phyloP scores from a whole-genome alignment of 2,797 vertebrate species.

The Streptopelia turtur region DNA sequence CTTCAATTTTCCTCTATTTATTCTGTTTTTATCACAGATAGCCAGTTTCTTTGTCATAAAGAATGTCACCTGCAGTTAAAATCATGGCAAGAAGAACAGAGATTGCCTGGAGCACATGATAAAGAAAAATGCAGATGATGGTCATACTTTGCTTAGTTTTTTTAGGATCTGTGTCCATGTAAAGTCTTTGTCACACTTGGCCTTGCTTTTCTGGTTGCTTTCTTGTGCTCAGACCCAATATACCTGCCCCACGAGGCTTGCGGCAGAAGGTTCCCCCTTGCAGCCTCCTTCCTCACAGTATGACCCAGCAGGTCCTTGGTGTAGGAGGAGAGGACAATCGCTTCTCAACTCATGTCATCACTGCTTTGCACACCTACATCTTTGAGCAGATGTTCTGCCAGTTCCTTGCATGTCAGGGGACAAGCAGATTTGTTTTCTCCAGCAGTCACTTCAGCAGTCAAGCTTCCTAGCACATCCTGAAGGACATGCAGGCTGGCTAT shows the following conservation, averaged over 20 bases:
- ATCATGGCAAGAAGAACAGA: background rate
- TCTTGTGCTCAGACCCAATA: background rate
- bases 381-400: background rate
- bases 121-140: background rate
- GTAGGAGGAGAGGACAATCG: background rate
- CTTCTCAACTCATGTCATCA: background rate
- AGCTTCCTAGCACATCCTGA: background rate
- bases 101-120: rapidly evolving
- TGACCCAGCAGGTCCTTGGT: background rate
- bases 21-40: background rate
- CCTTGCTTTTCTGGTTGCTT: background rate
- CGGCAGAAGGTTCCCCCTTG: background rate
- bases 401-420: rapidly evolving
- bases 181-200: background rate
- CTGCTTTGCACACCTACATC: background rate
- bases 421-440: background rate
- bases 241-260: background rate
- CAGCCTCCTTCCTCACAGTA: background rate
- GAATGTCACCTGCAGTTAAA: background rate
- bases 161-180: background rate
- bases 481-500: background rate
- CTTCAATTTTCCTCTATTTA: background rate
- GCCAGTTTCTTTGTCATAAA: background rate
- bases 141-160: background rate
- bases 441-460: background rate